A percentile compares a stretch with the other conserved stretches of the same genome.
These are phyloP conservation scores for Nyctalus aviator DNA, from an alignment of 2,797 vertebrate species.

Conservation along the genomic window DNA sequence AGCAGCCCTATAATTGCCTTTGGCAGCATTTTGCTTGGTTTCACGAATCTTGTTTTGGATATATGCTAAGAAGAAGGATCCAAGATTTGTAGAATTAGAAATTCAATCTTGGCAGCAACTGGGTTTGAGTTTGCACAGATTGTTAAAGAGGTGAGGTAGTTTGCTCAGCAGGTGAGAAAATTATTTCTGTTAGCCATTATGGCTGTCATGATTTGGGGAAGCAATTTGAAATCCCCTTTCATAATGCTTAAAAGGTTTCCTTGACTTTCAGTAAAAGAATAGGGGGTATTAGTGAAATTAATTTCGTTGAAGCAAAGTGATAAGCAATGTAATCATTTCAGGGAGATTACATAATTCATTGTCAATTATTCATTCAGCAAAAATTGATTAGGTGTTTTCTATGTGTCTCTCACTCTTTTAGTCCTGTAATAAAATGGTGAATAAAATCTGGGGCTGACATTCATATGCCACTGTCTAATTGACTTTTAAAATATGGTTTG, in stretches of 20 bases:
- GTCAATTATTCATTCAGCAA: neutral
- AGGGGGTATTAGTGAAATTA: conserved; percentile 1
- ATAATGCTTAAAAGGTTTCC: conserved; percentile 31
- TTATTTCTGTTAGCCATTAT: conserved; percentile 74
- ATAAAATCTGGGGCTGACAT: neutral
- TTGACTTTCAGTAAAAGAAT: conserved; percentile 55
- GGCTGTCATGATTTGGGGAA: conserved; percentile 52
- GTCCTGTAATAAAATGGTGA: conserved; percentile 13
- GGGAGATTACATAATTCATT: neutral
- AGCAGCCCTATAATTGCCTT: conserved; percentile 46
- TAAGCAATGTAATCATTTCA: neutral
- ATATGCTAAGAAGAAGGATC: conserved; percentile 31
- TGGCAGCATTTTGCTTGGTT: conserved; percentile 51
- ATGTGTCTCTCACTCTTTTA: neutral
- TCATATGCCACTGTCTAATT: neutral
- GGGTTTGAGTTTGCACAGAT: conserved; percentile 51
- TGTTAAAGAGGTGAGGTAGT: conserved; percentile 54
- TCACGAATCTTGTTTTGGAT: conserved; percentile 59
- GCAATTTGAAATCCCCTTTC: conserved; percentile 46
- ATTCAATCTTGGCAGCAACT: conserved; percentile 37
- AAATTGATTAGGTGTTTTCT: conserved; percentile 18
- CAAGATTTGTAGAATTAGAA: conserved; percentile 71
- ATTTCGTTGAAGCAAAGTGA: conserved; percentile 23
- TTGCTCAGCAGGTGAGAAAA: conserved; percentile 69
- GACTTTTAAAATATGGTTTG: conserved; percentile 34